Conservation (phyloP, 92 coral and sea anemone species). For the Montipora capitata region DNA sequence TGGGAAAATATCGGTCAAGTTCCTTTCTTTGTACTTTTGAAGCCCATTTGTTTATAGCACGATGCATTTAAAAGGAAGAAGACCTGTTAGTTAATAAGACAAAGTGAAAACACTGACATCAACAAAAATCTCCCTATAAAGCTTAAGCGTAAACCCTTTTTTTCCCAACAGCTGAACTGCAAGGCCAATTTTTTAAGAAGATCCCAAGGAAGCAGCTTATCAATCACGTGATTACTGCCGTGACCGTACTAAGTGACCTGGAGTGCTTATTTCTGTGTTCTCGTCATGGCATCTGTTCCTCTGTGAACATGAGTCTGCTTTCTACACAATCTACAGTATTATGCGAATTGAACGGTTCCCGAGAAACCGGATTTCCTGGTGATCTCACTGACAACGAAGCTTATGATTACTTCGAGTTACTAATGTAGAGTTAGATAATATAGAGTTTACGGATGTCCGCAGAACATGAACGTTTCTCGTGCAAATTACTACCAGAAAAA, state of each 20-base stretch:
- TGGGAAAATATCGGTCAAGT: no score
- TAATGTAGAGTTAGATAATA: background rate
- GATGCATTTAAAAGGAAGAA: no score
- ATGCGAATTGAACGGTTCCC: constrained; percentile 66
- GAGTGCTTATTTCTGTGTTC: constrained; percentile 33
- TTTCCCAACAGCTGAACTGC: constrained; percentile 10
- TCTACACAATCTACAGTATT: background rate
- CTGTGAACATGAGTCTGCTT: constrained; percentile 10
- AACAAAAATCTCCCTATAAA: no score
- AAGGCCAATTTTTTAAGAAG: constrained; percentile 38
- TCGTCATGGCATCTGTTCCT: constrained; percentile 15
- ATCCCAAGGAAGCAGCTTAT: background rate
- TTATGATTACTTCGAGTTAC: constrained; percentile 42
- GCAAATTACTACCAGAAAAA: no score
- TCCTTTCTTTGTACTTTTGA: no score
- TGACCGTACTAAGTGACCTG: constrained; percentile 28
- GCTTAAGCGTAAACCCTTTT: no score
- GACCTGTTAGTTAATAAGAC: no score
- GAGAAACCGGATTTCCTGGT: constrained; percentile 41
- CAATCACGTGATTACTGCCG: constrained; percentile 5
- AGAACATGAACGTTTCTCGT: no score
- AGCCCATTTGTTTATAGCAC: no score
- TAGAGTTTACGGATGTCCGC: no score
- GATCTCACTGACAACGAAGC: constrained; percentile 21
- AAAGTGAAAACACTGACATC: no score